Conservation (phyloP, 2,888 invertebrate genomes). For the Ctenicera cuprea region DNA sequence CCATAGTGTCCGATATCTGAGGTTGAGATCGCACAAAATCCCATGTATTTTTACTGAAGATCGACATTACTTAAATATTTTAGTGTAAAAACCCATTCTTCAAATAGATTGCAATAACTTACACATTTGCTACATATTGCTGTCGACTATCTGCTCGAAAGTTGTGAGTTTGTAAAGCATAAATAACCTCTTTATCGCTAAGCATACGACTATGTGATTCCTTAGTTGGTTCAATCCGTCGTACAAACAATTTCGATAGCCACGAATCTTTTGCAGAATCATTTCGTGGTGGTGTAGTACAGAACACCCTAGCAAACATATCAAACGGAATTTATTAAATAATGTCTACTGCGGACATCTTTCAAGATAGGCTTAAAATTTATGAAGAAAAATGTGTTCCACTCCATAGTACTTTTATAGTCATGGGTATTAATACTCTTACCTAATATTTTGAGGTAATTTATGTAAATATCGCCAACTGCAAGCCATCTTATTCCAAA, state of each 20-base stretch:
- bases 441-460: slow-evolving; percentile 65
- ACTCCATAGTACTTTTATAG: not conserved
- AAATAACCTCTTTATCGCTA: slow-evolving; percentile 96
- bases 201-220: slow-evolving; percentile 98
- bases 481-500: slow-evolving; percentile 64
- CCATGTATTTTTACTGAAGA: slow-evolving; percentile 83
- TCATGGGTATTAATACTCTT: slow-evolving; percentile 29
- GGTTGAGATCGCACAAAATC: slow-evolving; percentile 85
- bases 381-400: not conserved
- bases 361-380: not conserved
- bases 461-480: slow-evolving; percentile 63
- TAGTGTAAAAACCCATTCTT: slow-evolving; percentile 38
- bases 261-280: slow-evolving; percentile 80
- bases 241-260: slow-evolving; percentile 91
- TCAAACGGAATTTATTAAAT: not conserved
- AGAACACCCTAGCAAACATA: slow-evolving; percentile 62
- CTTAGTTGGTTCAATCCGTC: slow-evolving; percentile 95
- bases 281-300: slow-evolving; percentile 70
- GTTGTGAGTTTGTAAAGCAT: slow-evolving; percentile 96
- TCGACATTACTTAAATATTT: slow-evolving; percentile 17
- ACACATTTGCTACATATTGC: slow-evolving; percentile 94
- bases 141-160: slow-evolving; percentile 92
- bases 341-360: not conserved
- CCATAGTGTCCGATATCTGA: slow-evolving; percentile 80
- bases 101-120: slow-evolving; percentile 71